Base-by-base conservation (phyloP, 1,140 invertebrate genomes). In the Drosophila biarmipes region DNA sequence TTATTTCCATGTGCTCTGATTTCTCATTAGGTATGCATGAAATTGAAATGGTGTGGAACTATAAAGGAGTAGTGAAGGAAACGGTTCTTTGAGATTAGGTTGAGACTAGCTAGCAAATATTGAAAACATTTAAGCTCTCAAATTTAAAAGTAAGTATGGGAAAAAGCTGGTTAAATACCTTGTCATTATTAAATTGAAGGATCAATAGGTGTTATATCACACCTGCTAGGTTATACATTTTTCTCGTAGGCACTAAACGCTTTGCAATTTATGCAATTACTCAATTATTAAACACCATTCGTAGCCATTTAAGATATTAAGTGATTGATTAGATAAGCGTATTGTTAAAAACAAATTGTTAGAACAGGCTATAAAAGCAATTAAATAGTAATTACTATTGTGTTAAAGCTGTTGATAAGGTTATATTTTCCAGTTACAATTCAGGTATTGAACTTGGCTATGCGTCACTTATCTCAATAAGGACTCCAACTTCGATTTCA, bases 11-110 rank as follows among this genome's bases (percentile, higher is more conserved):
- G 40, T 15, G 52, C 2, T 14, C 27, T 15, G 55, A 48, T 55
- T 21, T 34, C 46, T 51, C 54, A 85, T 76, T 85, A 62, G 43
- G 24, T 85, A 85, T 85, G 67, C 80, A 85, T 80, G 73, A 48
- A 85, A 69, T 55, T 76, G 66, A 77, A 80, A 73, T 80, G 51
- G 59, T 56, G 53, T 67, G 49, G 34, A 74, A 67, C 15, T 17
- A 17, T 7, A 15, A 4, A 37, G 1, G 35, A 19, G 11, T 12
- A 43, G 10, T 19, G 10, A 21, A 6, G 14, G 10, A 21, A 19
- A 12, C 12, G 17, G 40, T 5, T 0, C 2, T 19, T 43, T 19
- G 10, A 43, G 17, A 6, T 45, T 21, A 7, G 11, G 29, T 31
- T 24, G 24, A 24, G 24, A 24, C 5, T 24, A 24, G 24, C 24